Evolutionary conservation across 2,113 vertebrate species (phyloP), one percentile per base, ranked within the genome.

Genomic region (Cebus imitator): DNA sequence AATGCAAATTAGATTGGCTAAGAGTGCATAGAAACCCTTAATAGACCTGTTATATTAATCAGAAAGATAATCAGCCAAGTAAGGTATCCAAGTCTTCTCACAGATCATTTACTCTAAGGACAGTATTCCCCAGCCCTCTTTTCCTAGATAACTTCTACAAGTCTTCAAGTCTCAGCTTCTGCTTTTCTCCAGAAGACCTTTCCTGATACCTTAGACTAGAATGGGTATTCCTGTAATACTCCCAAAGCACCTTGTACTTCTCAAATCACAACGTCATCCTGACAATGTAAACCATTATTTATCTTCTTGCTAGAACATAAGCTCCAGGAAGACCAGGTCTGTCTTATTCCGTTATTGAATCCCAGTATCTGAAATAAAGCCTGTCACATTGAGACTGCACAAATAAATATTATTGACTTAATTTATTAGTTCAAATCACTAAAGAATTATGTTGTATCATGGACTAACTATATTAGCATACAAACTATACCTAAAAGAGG

Each of bases 1-100:
- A 94, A 83, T 92, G 37, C 14, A 91, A 85, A 95, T 81, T 52
- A 68, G 55, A 80, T 43, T 94, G 83, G n/a, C 37, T 84, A 81
- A 88, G 55, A 93, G 23, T 94, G 85, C 8, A 8, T 37, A 91
- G 91, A 94, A 81, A 88, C 13, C 37, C 45, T 88, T 95, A 52
- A 82, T 57, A 81, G 70, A 66, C 17, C 21, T 8, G 4, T 61
- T 93, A 32, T 80, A 91, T 70, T 94, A 73, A 83, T 93, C 90
- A 68, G 82, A 79, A 93, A 87, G 40, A 78, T 64, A 40, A 91
- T 61, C 40, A 72, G 66, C 50, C 75, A 93, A 82, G 30, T 37
- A 50, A 89, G 45, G 35, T 30, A 68, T 66, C 32, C 78, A 90
- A 95, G 66, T 64, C 32, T 89, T 87, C 40, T 43, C 21, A 84